Percentiles rank a stretch among this genome's conserved stretches.
phyloP scores from a whole-genome alignment of 2,797 vertebrate species.

The Mionectes olivaceus region DNA sequence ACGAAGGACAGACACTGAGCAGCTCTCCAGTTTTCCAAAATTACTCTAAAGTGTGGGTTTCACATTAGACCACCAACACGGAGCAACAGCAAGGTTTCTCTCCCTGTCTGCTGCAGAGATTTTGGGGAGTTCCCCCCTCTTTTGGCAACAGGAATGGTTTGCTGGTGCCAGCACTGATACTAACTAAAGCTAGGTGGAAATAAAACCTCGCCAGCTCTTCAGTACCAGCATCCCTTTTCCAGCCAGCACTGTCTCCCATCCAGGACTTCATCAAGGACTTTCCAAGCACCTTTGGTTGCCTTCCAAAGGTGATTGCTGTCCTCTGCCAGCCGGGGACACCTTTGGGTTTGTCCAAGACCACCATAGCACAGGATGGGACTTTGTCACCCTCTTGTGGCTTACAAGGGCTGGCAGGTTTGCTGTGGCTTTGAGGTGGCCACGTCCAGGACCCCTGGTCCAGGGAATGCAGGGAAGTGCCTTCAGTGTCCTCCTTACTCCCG shows the following conservation, averaged over 20 bases:
- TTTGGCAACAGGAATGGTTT: neutral
- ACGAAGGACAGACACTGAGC: neutral
- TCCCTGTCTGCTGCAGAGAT: neutral
- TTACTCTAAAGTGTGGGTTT: neutral
- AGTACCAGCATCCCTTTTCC: neutral
- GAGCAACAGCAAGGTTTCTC: neutral
- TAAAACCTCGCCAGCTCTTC: neutral
- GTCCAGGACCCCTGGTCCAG: neutral
- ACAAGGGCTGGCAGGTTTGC: neutral
- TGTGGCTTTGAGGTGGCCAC: conserved; percentile 16
- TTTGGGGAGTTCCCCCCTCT: neutral
- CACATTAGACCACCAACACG: neutral
- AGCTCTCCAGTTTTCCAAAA: neutral
- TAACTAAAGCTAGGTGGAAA: neutral
- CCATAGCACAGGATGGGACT: conserved; percentile 29
- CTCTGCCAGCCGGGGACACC: neutral
- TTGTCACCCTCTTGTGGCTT: conserved; percentile 70
- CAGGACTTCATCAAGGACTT: neutral
- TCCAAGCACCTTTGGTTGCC: neutral
- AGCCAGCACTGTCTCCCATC: neutral
- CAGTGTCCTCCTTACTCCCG: neutral
- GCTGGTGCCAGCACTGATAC: neutral
- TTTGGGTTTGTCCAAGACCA: conserved; percentile 25
- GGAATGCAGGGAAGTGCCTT: neutral
- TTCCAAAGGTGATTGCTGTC: neutral